Evolutionary conservation across 2,113 vertebrate species (phyloP), one percentile per base, ranked within the genome.

Genomic region (Anolis sagrei): DNA sequence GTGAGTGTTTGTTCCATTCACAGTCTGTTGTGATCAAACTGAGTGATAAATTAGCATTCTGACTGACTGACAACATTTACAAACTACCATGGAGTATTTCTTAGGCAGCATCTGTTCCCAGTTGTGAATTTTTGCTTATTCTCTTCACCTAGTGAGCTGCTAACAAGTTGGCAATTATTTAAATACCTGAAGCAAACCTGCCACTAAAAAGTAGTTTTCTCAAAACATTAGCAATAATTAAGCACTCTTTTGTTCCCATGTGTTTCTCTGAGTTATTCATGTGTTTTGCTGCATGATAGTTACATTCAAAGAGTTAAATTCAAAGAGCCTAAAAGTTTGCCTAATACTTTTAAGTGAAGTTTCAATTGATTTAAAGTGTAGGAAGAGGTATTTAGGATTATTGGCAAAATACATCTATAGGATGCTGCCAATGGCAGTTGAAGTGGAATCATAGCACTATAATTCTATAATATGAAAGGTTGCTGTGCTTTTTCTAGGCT

Each of bases 271-370:
- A 87, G 91, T 90, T 93, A 89, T 88, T 87, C 87, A 89, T 86
- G 86, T 92, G 90, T 44, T 44, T 44, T 44, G 5, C 93, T 94
- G 76, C 85, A 89, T 92, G 90, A 89, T 92, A 91, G 83, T 87
- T 94, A 91, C 87, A 93, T 27, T 64, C 4, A 27, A 64, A 27
- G 89, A 90, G 92, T 92, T 93, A 92, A 92, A 95, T 95, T 92
- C 90, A 86, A 88, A 91, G 39, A 7, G 62, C 7, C 21, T 64
- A 64, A 64, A 89, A 93, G 82, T 90, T 88, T 88, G 92, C 93
- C 93, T 87, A 90, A 87, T 92, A 89, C 84, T 76, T 78, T 85
- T 89, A 82, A 81, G 76, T 83, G 92, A 84, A 75, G 77, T 93
- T 89, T 54, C 49, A 51, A 54, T 5, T 5, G 9, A 54, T 54